Evolutionary conservation across 1,140 invertebrate species (phyloP).

Genomic region (Cyclargus thomasi): DNA sequence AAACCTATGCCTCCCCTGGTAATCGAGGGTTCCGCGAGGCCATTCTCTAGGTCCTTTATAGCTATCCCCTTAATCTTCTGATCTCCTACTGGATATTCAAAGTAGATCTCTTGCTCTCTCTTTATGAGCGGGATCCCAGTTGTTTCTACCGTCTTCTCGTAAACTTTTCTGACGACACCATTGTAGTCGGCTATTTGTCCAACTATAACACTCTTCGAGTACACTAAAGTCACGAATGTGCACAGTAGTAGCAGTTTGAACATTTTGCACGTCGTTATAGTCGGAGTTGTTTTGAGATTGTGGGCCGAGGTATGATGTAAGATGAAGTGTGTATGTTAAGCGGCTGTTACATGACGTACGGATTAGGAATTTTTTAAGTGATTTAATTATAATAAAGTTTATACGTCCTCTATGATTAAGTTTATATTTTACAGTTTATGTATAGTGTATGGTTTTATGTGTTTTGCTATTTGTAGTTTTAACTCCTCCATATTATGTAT

Average conservation of each 20-base stretch:
- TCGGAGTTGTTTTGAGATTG: slow-evolving; percentile 1
- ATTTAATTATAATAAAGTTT: neutral
- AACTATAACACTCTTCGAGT: slow-evolving; percentile 13
- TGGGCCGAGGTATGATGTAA: slow-evolving; percentile 13
- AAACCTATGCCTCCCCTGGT: slow-evolving; percentile 61
- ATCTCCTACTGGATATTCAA: slow-evolving; percentile 53
- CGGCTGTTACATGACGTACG: neutral
- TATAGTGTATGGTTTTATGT: no score
- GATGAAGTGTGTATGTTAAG: neutral
- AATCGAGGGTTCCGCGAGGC: slow-evolving; percentile 43
- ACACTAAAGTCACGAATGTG: slow-evolving; percentile 17
- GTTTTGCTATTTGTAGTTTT: no score
- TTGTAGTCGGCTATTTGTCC: slow-evolving; percentile 28
- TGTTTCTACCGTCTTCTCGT: slow-evolving; percentile 41
- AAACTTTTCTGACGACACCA: slow-evolving; percentile 45
- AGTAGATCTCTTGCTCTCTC: slow-evolving; percentile 46
- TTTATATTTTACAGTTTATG: no score
- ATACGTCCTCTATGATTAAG: neutral
- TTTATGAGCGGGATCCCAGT: slow-evolving; percentile 41
- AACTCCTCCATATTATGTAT: no score
- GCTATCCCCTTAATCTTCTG: slow-evolving; percentile 64
- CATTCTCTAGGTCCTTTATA: slow-evolving; percentile 41
- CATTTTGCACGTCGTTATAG: slow-evolving; percentile 26
- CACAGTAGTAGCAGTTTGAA: slow-evolving; percentile 25
- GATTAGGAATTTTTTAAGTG: neutral